Evolutionary conservation across 1,140 invertebrate species (phyloP).

Genomic region (Drosophila nigromelanica): DNA sequence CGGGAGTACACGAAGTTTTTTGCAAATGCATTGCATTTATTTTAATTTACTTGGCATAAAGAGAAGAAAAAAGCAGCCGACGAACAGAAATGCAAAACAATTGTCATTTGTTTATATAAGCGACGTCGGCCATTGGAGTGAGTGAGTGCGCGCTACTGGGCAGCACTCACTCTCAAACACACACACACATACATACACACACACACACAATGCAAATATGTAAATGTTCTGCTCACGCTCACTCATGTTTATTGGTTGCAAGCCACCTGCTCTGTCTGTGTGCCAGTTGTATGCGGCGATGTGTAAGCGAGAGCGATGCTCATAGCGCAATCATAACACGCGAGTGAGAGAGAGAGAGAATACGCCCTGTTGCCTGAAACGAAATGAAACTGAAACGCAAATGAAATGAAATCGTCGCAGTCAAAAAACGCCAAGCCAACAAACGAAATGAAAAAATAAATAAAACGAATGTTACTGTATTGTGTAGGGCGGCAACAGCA

Average conservation of each 20-base stretch:
- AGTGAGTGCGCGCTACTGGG: conserved; percentile 58
- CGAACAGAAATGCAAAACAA: conserved; percentile 78
- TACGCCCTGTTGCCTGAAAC: conserved; percentile 55
- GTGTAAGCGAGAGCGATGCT: conserved; percentile 38
- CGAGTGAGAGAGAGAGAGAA: conserved; percentile 37
- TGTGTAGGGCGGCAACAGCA: conserved; percentile 46
- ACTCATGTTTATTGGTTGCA: conserved; percentile 83
- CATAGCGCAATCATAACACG: conserved; percentile 12
- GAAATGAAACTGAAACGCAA: conserved; percentile 81
- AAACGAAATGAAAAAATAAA: conserved; percentile 82
- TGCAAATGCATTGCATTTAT: conserved; percentile 75
- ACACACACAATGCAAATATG: conserved; percentile 73
- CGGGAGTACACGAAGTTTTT: conserved; percentile 51
- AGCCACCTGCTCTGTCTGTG: conserved; percentile 70
- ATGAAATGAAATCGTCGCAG: conserved; percentile 68
- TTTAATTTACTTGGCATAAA: conserved; percentile 76
- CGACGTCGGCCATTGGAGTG: conserved; percentile 58
- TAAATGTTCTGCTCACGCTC: conserved; percentile 59
- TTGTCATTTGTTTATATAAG: conserved; percentile 83
- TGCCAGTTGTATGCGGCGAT: conserved; percentile 29
- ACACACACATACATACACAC: conserved; percentile 42
- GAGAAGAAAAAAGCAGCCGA: conserved; percentile 37
- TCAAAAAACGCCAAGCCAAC: conserved; percentile 64
- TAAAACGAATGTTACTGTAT: conserved; percentile 68
- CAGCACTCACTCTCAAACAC: conserved; percentile 45